Base-by-base conservation (phyloP, 2,888 invertebrate genomes). In the Pinctada fucata region DNA sequence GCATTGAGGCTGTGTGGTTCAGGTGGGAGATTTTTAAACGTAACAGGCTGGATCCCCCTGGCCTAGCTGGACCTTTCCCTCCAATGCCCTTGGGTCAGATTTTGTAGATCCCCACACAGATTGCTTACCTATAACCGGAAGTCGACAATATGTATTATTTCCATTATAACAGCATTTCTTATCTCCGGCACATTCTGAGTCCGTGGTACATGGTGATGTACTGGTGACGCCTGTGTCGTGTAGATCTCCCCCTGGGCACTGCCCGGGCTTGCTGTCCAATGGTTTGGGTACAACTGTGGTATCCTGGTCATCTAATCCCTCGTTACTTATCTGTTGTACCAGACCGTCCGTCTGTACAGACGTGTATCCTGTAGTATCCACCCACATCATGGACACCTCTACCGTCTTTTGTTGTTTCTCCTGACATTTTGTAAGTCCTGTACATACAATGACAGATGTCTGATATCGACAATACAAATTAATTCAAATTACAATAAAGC, bases 81-180 rank as follows among this genome's bases (percentile, higher is more conserved):
- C 31, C 31, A 31, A 31, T 31, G 31, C 31, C 31, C 31, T 31
- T 31, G 31, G 31, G 31, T 31, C 31, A 31, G 31, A 31, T 31
- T 31, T 31, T 31, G 31, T 31, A 31, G 31, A 31, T 31, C 31
- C 31, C 31, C 31, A 31, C 31, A 31, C 31, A 31, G 31, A 31
- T 1, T 45, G 2, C 65, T 69, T 48, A 78, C 78, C 74, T 51
- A 49, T 68, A 58, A 76, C 70, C 31, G 79, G 79, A 10, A 51
- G 31, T 4, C 31, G 45, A 70, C 78, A 78, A 13, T 70, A 64
- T 4, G 5, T 63, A 13, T 52, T 63, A 51, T 64, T 52, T 64
- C 69, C 76, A 16, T 74, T 65, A 8, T n/a, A 49, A 67, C 79
- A 79, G 58, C 79, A 79, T 49, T 71, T 79, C 49, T 66, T 73